A percentile compares a stretch with the other conserved stretches of the same genome.
These are phyloP conservation scores for Archivesica marissinica DNA, from an alignment of 1,140 invertebrate species.

Conservation along the genomic window DNA sequence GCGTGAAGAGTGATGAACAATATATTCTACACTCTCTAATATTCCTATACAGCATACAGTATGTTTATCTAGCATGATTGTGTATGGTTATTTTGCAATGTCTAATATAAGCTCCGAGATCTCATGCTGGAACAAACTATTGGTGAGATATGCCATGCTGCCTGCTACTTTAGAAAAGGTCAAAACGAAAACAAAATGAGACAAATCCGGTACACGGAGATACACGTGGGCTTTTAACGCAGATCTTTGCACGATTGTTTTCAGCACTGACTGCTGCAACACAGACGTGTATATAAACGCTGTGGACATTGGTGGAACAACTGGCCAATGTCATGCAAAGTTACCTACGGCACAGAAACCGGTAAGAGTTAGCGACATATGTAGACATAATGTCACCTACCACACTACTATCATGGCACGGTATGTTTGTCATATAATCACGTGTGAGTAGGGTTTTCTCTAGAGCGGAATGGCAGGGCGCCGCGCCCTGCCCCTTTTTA, in stretches of 20 bases:
- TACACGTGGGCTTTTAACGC: neutral
- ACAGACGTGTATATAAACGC: conserved; percentile 31
- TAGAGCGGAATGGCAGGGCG: too few relatives aligned
- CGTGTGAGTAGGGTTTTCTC: too few relatives aligned
- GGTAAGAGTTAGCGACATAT: too few relatives aligned
- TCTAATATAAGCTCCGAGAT: neutral
- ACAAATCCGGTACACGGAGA: neutral
- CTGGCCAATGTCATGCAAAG: conserved; percentile 37
- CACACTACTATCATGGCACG: too few relatives aligned
- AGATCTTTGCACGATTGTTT: neutral
- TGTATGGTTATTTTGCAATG: neutral
- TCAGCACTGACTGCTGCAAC: conserved; percentile 55
- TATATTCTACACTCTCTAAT: too few relatives aligned
- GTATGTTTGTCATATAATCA: too few relatives aligned
- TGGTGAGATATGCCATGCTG: neutral
- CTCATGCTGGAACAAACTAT: neutral
- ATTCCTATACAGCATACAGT: too few relatives aligned
- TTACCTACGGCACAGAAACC: too few relatives aligned
- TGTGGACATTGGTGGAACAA: conserved; percentile 20
- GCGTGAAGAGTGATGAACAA: too few relatives aligned
- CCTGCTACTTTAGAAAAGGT: neutral
- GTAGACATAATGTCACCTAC: too few relatives aligned
- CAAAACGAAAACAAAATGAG: neutral
- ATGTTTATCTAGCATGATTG: too few relatives aligned
- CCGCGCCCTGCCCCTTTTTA: too few relatives aligned